Base-by-base conservation (phyloP, 2,888 invertebrate species). In the Drosophila antonietae region DNA sequence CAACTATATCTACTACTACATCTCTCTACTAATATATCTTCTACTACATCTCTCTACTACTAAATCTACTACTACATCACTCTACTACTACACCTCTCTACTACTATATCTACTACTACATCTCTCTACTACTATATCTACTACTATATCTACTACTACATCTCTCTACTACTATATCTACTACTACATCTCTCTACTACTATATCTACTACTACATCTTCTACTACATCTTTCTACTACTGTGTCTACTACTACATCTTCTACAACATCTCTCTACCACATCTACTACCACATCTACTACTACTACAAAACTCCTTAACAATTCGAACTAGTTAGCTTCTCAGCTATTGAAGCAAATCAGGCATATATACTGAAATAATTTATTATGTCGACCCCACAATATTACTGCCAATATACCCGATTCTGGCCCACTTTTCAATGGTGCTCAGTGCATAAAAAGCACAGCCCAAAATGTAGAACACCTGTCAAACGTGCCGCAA, bases 401-500 rank as follows among this genome's bases (percentile, higher is more conserved):
- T 18, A 18, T 51, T 51, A 1, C 14, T 18, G 33, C 33, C 18
- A 51, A 33, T 51, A 51, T 51, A 33, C 51, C 51, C 33, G 20
- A 20, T 10, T 35, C 33, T 35, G 20, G 0, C 20, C 33, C 18
- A 33, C 12, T 51, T 51, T 20, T 23, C 37, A 37, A 2, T 20
- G 52, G 52, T 20, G 35, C 37, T 53, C 51, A 14, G 51, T 33
- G 51, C 35, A 51, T 18, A 51, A 68, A 68, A 60, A 62, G 55
- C 55, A 64, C 57, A 81, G 49, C 65, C 72, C 46, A 73, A 83
- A 68, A 75, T 71, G 55, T 80, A 62, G 81, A 69, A 63, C 78
- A 81, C 71, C 75, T 83, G 81, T 75, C 83, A 79, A 53, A 33
- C 41, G 9, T 49, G 60, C 43, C 44, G n/a, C 39, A 57, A 31